Evolutionary conservation across 2,888 invertebrate species (phyloP), one percentile per base, ranked within the genome.

Genomic region (Ethmia dodecea): DNA sequence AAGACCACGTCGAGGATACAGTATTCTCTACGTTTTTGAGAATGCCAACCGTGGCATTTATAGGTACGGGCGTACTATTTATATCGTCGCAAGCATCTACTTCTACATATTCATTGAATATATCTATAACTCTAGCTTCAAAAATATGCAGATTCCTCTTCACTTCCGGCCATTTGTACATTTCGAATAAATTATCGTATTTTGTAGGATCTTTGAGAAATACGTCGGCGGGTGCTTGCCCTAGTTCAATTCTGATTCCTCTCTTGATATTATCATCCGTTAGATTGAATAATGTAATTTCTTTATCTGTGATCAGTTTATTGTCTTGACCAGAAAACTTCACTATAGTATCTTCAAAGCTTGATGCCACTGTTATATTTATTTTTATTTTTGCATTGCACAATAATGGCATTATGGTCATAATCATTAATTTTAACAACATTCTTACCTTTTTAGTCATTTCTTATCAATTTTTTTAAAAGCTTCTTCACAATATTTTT

Each of bases 131-230:
- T 37, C 49, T 54, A 1, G 57, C 46, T 4, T 58, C 60, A 35
- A 60, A 55, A 0, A 79, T 39, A 5, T 13, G 42, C 5, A 77
- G 12, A 29, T 50, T 56, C 43, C 76, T 59, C 14, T 42, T 47
- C 0, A 69, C 58, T 45, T 69, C 52, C 1, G 52, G 49, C 83
- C 83, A 83, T 32, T 76, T 42, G 37, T 45, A 76, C 24, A 61
- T 52, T 16, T 60, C 22, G 33, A 57, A 83, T 5, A 77, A 30
- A 34, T 77, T 43, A 0, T 64, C 60, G 22, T 75, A 72, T 0
- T 48, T 39, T 0, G 81, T 81, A 0, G 80, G 80, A 15, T 81
- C 73, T 31, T 52, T 71, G 1, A 79, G 26, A 34, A 63, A 81
- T 9, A 80, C 47, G 5, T 69, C 54, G 0, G 74, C 48, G 0